phyloP scores from a whole-genome alignment of 2,113 vertebrate species.

The Barbus barbus region DNA sequence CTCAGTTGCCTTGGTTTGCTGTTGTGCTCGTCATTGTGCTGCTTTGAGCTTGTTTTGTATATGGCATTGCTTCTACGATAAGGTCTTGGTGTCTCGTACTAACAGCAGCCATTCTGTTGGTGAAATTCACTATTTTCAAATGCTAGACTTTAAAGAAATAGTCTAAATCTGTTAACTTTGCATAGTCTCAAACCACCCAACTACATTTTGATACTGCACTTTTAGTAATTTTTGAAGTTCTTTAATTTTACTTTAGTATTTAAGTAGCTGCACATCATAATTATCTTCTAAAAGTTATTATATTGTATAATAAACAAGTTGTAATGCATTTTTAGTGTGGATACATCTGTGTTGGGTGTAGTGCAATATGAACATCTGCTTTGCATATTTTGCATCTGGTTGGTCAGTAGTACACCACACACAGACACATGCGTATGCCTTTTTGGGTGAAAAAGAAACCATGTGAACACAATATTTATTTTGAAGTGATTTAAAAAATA shows the following conservation, averaged over 20 bases:
- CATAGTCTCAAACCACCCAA: background rate
- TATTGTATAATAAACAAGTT: background rate
- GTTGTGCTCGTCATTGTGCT: background rate
- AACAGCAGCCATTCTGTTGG: background rate
- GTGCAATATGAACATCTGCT: background rate
- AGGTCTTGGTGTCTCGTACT: background rate
- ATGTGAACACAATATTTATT: background rate
- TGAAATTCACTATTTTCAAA: background rate
- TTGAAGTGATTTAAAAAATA: background rate
- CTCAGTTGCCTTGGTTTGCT: background rate
- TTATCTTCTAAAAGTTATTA: background rate
- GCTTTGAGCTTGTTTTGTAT: slow-evolving; percentile 8
- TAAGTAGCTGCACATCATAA: background rate
- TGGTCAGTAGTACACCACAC: background rate
- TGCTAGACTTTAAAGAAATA: background rate
- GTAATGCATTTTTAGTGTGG: background rate
- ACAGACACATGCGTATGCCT: background rate
- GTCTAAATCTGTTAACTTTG: background rate
- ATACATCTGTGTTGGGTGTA: background rate
- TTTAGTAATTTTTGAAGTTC: background rate
- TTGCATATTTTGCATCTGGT: slow-evolving; percentile 34
- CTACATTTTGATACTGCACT: background rate
- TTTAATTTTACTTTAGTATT: background rate
- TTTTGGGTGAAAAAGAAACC: background rate
- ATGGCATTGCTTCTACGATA: background rate